Evolutionary conservation across 1,140 invertebrate species (phyloP).

Genomic region (Anastrepha ludens): DNA sequence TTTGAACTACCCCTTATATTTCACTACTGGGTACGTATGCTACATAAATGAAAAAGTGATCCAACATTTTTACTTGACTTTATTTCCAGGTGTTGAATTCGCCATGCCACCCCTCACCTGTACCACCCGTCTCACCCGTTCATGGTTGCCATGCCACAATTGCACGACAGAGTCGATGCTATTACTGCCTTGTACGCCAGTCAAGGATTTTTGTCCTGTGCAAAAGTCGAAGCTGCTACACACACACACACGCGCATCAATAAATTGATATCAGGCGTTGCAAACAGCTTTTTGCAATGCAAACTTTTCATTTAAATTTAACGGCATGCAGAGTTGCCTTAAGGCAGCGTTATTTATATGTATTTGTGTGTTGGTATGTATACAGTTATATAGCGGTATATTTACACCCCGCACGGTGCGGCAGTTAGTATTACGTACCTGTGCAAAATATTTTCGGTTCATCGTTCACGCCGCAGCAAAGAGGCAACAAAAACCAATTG

Average conservation of each 20-base stretch:
- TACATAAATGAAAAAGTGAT: not conserved
- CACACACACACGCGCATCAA: not conserved
- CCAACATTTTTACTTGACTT: not conserved
- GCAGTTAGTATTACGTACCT: slow-evolving; percentile 6
- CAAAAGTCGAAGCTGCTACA: not conserved
- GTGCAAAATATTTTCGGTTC: slow-evolving; percentile 46
- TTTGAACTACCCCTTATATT: no score
- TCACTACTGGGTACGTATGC: no score
- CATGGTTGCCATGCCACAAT: not conserved
- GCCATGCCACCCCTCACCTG: not conserved
- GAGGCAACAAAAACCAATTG: not conserved
- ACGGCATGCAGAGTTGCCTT: not conserved
- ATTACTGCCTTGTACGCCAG: not conserved
- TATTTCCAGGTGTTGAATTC: slow-evolving; percentile 8
- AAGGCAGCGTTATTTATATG: no score
- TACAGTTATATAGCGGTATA: not conserved
- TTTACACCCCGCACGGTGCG: not conserved
- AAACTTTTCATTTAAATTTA: slow-evolving; percentile 49
- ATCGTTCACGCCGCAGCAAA: slow-evolving; percentile 13
- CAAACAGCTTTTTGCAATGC: not conserved
- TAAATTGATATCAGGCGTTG: not conserved
- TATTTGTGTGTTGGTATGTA: no score
- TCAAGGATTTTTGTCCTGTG: not conserved
- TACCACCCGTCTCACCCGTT: not conserved
- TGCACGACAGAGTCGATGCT: not conserved